Base-by-base conservation (phyloP, 2,888 invertebrate species). In the Drosophila setosimentum region DNA sequence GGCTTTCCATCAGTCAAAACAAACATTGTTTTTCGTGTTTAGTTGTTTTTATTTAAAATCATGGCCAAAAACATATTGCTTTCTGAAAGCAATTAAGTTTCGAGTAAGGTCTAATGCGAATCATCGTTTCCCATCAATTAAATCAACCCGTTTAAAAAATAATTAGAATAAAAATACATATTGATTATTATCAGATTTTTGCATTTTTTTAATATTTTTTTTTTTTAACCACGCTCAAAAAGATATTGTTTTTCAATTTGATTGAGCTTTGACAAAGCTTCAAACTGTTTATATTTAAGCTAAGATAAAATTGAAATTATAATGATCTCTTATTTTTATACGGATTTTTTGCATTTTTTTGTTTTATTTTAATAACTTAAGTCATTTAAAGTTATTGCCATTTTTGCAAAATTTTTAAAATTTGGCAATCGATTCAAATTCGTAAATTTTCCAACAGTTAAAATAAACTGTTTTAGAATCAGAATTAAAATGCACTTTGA, bases 341-440 rank as follows among this genome's bases (percentile, higher is more conserved):
- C 24, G 76, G n/a, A n/a, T 58, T 76, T 72, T 70, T 73, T 76
- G 62, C 69, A 78, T 69, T 66, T 68, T 79, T 70, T 83, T 13
- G 1, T 13, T 85, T 78, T 83, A 86, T 10, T 86, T 88, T 88
- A 76, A 87, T 87, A 89, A 89, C 87, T 87, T 89, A 89, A 87
- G 83, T 89, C 82, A 87, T 85, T 89, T 89, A 80, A 87, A 21
- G 45, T 7, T 7, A 45, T 45, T 45, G 24, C 13, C 7, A n/a
- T n/a, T n/a, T n/a, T n/a, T n/a, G n/a, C n/a, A n/a, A n/a, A n/a
- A n/a, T n/a, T n/a, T n/a, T n/a, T n/a, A n/a, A n/a, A n/a, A n/a
- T 24, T 45, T 45, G 45, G 45, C 21, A 45, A 45, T 45, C 16
- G 45, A 45, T 45, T 45, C 24, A 45, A 16, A 16, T 45, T 42